Percentiles rank a stretch among this genome's conserved stretches.
phyloP scores from a whole-genome alignment of 2,888 invertebrate species.

The Patella depressa region DNA sequence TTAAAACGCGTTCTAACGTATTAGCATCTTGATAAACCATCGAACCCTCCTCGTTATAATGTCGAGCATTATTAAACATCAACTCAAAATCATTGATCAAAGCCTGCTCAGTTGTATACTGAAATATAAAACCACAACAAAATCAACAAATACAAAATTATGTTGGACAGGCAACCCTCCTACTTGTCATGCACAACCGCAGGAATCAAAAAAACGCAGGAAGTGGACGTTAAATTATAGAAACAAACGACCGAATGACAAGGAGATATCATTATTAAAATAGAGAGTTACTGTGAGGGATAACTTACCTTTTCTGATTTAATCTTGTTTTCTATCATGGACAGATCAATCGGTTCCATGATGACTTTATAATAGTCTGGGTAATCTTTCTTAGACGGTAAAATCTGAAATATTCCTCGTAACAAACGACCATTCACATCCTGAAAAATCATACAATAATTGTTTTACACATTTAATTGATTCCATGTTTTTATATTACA shows the following conservation, averaged over 20 bases:
- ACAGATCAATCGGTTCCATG: constrained; percentile 93
- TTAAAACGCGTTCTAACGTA: constrained; percentile 86
- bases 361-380: constrained; percentile 97
- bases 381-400: constrained; percentile 93
- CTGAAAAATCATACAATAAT: constrained; percentile 68
- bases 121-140: constrained; percentile 31
- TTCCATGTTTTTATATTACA: background rate
- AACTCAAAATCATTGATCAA: constrained; percentile 79
- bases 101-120: constrained; percentile 77
- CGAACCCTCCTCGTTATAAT: constrained; percentile 96
- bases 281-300: no score
- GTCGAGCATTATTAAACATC: constrained; percentile 98
- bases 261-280: no score
- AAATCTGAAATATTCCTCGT: constrained; percentile 94
- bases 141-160: no score
- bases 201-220: no score
- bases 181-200: no score
- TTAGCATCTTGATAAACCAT: constrained; percentile 95
- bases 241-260: no score
- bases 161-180: no score
- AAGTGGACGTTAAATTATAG: no score
- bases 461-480: background rate
- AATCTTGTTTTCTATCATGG: constrained; percentile 92
- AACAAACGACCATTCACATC: constrained; percentile 86
- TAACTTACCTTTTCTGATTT: constrained; percentile 77